Base-by-base conservation (phyloP, 2,113 vertebrate species). In the Gavia stellata region DNA sequence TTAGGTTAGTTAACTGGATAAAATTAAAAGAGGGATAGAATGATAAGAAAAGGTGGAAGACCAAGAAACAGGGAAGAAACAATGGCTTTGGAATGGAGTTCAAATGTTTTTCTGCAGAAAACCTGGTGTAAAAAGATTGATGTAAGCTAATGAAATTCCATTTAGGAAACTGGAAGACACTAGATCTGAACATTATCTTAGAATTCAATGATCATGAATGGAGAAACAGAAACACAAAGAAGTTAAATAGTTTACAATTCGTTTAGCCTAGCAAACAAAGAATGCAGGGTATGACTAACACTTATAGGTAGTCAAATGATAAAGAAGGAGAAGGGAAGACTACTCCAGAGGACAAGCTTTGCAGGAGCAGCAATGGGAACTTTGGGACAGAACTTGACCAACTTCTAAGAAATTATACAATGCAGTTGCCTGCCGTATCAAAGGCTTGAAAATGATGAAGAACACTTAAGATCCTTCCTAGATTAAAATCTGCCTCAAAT, bases 401-500 rank as follows among this genome's bases (percentile, higher is more conserved):
- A 5, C 20, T 33, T 36, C 47, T 16, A 17, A 95, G 52, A 90
- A 79, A 68, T 72, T n/a, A 11, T 6, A 55, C 1, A 2, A 31
- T 19, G 40, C 23, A 14, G 21, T 44, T 52, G 34, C 36, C 84
- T 59, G 67, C 11, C 56, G 25, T 20, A 84, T 52, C 29, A 68
- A 79, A 79, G 55, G 56, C 61, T 49, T 89, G 70, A 45, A 94
- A 93, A 61, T 12, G 9, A 38, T 56, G 19, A 71, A 68, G 45
- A 95, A 75, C 52, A 56, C 12, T 88, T 42, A 47, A 78, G 42
- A 92, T 66, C 67, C 45, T 25, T 77, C 63, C 67, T 47, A 83
- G 72, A 90, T 81, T 50, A 90, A 77, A 94, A 96, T 91, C 58
- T 93, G 87, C 85, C 58, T 93, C 75, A 83, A 86, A 86, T 71